Conservation (phyloP, 1,140 invertebrate species). For the Copidosoma floridanum region DNA sequence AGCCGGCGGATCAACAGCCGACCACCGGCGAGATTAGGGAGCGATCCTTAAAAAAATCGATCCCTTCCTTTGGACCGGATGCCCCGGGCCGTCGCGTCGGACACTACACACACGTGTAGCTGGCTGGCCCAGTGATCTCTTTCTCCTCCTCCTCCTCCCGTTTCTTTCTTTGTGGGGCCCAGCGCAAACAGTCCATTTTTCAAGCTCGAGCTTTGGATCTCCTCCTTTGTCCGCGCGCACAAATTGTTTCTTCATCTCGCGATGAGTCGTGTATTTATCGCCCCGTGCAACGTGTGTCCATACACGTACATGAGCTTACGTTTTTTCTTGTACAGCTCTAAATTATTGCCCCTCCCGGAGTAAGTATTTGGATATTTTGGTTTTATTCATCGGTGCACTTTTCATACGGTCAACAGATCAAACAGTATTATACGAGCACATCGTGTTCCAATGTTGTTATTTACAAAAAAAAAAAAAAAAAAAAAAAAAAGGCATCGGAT, state of each 20-base stretch:
- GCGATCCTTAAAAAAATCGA: too few species aligned
- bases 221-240: not conserved
- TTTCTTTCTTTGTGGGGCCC: conserved; percentile 7
- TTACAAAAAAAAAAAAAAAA: too few species aligned
- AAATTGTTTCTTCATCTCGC: conserved; percentile 6
- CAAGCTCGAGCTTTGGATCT: not conserved
- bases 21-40: conserved; percentile 24
- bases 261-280: too few species aligned
- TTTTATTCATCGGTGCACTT: not conserved
- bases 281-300: not conserved
- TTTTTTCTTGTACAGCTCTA: too few species aligned
- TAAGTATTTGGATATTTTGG: too few species aligned
- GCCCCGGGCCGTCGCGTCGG: conserved; percentile 11
- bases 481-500: too few species aligned
- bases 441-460: too few species aligned
- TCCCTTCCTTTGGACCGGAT: conserved; percentile 14
- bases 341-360: not conserved
- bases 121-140: not conserved
- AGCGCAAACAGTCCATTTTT: conserved; percentile 19
- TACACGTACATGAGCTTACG: not conserved
- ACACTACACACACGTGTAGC: not conserved
- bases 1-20: not conserved
- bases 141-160: not conserved
- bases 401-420: too few species aligned
- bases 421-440: too few species aligned